Evolutionary conservation across 2,888 invertebrate genomes (phyloP).

Genomic region (Apoda limacodes): DNA sequence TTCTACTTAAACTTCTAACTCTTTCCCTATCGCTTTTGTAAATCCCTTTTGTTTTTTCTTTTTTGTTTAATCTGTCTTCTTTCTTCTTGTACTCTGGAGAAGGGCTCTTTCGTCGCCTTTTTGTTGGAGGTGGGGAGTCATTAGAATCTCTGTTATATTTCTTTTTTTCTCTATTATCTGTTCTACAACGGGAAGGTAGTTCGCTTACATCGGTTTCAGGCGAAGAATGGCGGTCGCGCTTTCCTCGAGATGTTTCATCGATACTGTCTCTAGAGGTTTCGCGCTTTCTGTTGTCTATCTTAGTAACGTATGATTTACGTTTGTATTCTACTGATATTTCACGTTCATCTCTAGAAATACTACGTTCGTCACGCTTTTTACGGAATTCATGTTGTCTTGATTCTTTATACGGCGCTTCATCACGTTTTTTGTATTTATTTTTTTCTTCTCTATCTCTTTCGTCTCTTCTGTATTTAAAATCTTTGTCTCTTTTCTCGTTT

Average conservation of each 20-base stretch:
- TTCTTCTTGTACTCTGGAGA: slow-evolving; percentile 32
- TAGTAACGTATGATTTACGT: slow-evolving; percentile 45
- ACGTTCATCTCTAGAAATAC: background rate
- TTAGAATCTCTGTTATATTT: slow-evolving; percentile 32
- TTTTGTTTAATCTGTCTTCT: slow-evolving; percentile 32
- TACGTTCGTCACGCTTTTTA: background rate
- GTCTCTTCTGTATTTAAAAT: no score
- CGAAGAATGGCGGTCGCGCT: slow-evolving; percentile 33
- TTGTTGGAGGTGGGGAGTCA: slow-evolving; percentile 44
- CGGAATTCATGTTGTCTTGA: no score
- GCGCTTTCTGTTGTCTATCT: slow-evolving; percentile 38
- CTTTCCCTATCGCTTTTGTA: no score
- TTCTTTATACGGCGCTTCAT: no score
- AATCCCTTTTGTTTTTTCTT: no score
- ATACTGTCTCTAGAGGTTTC: slow-evolving; percentile 33
- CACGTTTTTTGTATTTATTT: no score
- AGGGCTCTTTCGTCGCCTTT: slow-evolving; percentile 39
- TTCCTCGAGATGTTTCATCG: slow-evolving; percentile 30
- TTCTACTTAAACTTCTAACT: no score
- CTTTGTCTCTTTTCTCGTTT: no score
- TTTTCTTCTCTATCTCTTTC: no score
- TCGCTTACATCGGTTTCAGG: slow-evolving; percentile 38
- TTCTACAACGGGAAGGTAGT: slow-evolving; percentile 22
- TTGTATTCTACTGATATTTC: slow-evolving; percentile 1
- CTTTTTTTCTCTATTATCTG: slow-evolving; percentile 34